phyloP scores from a whole-genome alignment of 2,888 invertebrate species.

The Dynastes tityus region DNA sequence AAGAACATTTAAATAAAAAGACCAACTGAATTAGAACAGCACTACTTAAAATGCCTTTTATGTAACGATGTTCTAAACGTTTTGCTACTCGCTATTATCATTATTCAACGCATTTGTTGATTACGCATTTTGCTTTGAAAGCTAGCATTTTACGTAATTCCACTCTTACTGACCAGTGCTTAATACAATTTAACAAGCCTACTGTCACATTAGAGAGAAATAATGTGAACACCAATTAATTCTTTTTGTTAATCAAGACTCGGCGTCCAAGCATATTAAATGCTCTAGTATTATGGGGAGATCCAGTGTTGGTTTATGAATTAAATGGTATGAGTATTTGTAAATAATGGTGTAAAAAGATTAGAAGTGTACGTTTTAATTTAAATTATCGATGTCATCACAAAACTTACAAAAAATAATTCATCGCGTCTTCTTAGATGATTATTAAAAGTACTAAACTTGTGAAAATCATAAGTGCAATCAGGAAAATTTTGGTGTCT shows the following conservation, averaged over 20 bases:
- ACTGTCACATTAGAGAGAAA: conserved; percentile 5
- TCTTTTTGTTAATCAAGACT: conserved; percentile 3
- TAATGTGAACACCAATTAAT: conserved; percentile 14
- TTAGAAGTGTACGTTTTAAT: no score
- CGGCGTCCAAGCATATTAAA: no score
- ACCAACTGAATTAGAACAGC: not conserved
- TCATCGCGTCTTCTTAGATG: no score
- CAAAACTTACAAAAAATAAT: no score
- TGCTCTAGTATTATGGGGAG: no score
- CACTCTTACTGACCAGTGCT: conserved; percentile 8
- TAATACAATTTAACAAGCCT: conserved; percentile 22
- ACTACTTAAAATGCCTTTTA: conserved; percentile 32
- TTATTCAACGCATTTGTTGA: conserved; percentile 33
- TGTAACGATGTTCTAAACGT: conserved; percentile 27
- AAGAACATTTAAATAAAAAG: not conserved
- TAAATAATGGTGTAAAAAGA: no score
- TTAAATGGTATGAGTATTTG: no score
- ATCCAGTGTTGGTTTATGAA: no score
- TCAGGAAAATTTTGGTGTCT: no score
- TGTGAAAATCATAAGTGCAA: no score
- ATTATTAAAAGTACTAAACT: no score
- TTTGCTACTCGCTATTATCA: conserved; percentile 16
- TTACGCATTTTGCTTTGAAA: conserved; percentile 20
- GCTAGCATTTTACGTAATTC: conserved; percentile 1
- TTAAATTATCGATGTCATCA: no score